Evolutionary conservation across 2,797 vertebrate species (phyloP), one percentile per base, ranked within the genome.

Genomic region (Uromys caudimaculatus): DNA sequence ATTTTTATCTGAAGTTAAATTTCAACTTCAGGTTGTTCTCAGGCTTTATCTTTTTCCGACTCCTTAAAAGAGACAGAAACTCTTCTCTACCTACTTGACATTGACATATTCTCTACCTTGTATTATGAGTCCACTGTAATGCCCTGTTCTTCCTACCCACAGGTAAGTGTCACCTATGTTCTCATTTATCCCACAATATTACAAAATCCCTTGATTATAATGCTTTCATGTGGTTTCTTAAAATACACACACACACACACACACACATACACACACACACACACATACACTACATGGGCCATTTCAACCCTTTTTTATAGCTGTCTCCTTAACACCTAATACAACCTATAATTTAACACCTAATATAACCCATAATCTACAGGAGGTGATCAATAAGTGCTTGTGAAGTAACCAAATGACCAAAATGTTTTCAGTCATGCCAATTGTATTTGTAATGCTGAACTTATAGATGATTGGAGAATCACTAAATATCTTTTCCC

Each of bases 1-100:
- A 24, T 91, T 96, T 90, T 52, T 85, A n/a, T 64, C 38, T 54
- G 60, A 96, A 7, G 47, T 90, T 71, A 81, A n/a, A 14, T 47
- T 69, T 81, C 69, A 71, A 41, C 56, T 82, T 52, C 29, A 94
- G 9, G 14, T 50, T 6, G 6, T 47, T 89, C 78, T 89, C 35
- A 2, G 27, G 38, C 19, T 14, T 76, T 50, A 21, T 79, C 17
- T 90, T 78, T 85, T 41, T 75, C 73, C 76, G 32, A 93, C 73
- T 60, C n/a, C 32, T 44, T 83, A 56, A 76, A 73, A 82, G 23
- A 76, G 35, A 44, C 58, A 67, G 44, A 64, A 84, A 8, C 35
- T 89, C 90, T 73, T 76, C 77, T 41, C n/a, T 1, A 2, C 3
- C 13, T 75, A 11, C 73, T 89, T 91, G 60, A 87, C 60, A 73